These are phyloP conservation scores for Thaumatotibia leucotreta DNA, from an alignment of 1,140 invertebrate genomes.

Conservation along the genomic window DNA sequence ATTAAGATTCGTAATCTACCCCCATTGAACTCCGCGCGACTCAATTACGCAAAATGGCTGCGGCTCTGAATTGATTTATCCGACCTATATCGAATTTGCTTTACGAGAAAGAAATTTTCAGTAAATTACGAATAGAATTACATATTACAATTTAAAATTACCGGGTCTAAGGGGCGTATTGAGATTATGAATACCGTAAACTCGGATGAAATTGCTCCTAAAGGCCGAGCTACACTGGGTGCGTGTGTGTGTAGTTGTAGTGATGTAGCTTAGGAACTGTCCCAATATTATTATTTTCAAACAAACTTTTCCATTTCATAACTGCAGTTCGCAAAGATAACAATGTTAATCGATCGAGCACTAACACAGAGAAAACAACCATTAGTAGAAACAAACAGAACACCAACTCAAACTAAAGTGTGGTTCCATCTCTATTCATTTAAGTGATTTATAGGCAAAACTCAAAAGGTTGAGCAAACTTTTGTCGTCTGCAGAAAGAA, in stretches of 20 bases:
- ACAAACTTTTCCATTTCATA: too few relatives aligned
- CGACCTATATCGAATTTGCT: not conserved
- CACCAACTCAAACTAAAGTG: slow-evolving; percentile 26
- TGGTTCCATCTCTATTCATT: slow-evolving; percentile 65
- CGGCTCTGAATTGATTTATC: not conserved
- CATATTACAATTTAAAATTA: too few relatives aligned
- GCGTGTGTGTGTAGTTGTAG: too few relatives aligned
- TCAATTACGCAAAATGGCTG: not conserved
- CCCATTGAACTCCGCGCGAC: not conserved
- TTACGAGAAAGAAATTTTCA: not conserved
- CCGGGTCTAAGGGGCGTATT: too few relatives aligned
- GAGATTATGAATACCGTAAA: too few relatives aligned
- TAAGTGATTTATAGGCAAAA: slow-evolving; percentile 65
- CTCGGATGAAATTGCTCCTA: too few relatives aligned
- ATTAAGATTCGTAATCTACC: not conserved
- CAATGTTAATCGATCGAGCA: too few relatives aligned
- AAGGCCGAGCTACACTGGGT: too few relatives aligned
- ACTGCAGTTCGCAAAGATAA: too few relatives aligned
- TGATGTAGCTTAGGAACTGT: too few relatives aligned
- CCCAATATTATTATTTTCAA: too few relatives aligned
- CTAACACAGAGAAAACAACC: too few relatives aligned
- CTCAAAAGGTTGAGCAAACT: slow-evolving; percentile 46
- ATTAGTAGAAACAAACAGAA: not conserved
- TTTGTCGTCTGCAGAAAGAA: slow-evolving; percentile 57
- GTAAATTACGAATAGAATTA: not conserved